Evolutionary conservation across 1,140 invertebrate genomes (phyloP), one percentile per base, ranked within the genome.

Genomic region (Amyelois transitella): DNA sequence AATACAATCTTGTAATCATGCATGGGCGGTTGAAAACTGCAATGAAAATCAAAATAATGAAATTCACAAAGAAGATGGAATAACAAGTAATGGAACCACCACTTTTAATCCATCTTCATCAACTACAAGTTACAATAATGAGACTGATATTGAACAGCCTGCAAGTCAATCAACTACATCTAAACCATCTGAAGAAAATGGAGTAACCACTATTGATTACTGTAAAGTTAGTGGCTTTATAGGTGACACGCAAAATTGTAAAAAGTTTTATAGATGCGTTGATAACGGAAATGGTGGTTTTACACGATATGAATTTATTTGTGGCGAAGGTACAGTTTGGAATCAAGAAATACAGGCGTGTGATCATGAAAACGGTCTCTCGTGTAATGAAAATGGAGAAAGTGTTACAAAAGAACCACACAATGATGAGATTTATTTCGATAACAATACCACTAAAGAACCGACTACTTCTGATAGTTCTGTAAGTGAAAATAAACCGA

Each of bases 231-330:
- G 91, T 72, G 91, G 91, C 25, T 93, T 92, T 63, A 86, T 89
- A 63, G 83, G 82, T 12, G 88, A 92, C 62, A 70, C 79, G 51
- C 81, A 86, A 17, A 88, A 93, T 64, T 94, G 93, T 69, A 89
- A 86, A 59, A 91, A 90, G 62, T 93, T 93, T 67, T 92, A 92
- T 66, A 88, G 93, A 44, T 94, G 93, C 72, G 92, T 93, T 10
- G 86, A 91, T 67, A 88, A 91, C 62, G 90, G 90, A 18, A 77
- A 90, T 53, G 90, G 90, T 14, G 89, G 87, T 18, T 92, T 86
- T 56, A 88, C 67, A 18, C 90, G 89, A 67, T 91, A 92, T 63
- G 88, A 92, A 53, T 94, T 93, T 76, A 86, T 73, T 18, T 94
- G 92, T 76, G 91, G 91, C 3, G 88, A 91, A 28, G 92, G 92